These are phyloP conservation scores for Poicephalus gulielmi DNA, from an alignment of 2,113 vertebrate genomes.

Conservation along the genomic window DNA sequence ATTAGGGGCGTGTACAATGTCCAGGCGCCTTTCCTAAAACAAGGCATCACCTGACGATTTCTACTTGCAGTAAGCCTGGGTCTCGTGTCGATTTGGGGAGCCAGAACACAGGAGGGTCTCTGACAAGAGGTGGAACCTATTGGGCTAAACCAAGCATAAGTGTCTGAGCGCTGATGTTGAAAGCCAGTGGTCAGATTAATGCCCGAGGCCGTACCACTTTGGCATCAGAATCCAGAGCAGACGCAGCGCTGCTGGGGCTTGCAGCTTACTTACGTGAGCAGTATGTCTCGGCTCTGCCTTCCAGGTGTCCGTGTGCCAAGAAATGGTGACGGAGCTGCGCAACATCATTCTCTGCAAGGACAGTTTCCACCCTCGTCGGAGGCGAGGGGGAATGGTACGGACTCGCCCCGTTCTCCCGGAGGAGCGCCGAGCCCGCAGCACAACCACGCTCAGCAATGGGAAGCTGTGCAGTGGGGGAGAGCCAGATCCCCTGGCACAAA, in stretches of 20 bases:
- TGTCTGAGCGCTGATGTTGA: fast-evolving
- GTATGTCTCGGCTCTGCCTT: slow-evolving; percentile 34
- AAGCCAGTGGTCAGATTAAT: neutral
- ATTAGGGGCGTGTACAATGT: no score
- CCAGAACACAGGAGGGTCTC: neutral
- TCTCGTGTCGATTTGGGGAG: neutral
- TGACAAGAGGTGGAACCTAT: neutral
- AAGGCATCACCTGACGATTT: neutral
- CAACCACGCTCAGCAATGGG: slow-evolving; percentile 86
- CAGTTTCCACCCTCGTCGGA: slow-evolving; percentile 85
- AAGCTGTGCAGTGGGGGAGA: slow-evolving; percentile 90
- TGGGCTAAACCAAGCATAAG: neutral
- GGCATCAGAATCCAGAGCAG: neutral
- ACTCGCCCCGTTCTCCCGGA: slow-evolving; percentile 80
- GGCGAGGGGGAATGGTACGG: slow-evolving; percentile 73
- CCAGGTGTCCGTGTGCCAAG: slow-evolving; percentile 93
- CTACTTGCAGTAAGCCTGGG: neutral
- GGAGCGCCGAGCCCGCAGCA: slow-evolving; percentile 80
- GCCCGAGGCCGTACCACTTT: fast-evolving
- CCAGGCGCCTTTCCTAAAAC: neutral
- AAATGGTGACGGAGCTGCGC: slow-evolving; percentile 94
- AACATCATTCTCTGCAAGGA: slow-evolving; percentile 94
- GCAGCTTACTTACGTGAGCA: neutral
- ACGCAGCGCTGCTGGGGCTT: neutral
- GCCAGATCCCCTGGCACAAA: slow-evolving; percentile 89